phyloP scores from a whole-genome alignment of 2,888 invertebrate species.

The Amphipyra berbera region DNA sequence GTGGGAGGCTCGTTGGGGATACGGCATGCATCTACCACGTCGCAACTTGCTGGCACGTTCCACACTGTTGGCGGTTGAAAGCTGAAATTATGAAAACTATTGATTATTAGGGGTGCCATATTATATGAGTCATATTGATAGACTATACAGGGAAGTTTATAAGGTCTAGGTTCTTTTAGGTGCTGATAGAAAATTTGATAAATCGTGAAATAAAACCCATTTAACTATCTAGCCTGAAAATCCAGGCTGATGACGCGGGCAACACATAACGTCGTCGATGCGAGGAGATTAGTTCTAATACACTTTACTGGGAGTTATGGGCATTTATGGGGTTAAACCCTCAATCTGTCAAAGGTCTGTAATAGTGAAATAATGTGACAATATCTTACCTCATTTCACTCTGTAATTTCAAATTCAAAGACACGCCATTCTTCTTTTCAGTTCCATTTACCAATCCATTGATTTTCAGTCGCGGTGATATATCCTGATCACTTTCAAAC shows the following conservation, averaged over 20 bases:
- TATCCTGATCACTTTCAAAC: constrained; percentile 79
- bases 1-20: constrained; percentile 67
- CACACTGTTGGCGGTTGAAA: constrained; percentile 87
- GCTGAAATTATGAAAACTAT: constrained; percentile 59
- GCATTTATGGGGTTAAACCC: no score
- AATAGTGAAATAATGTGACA: not conserved
- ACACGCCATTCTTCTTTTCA: constrained; percentile 82
- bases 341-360: no score
- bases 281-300: no score
- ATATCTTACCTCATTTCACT: constrained; percentile 82
- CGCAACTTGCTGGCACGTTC: constrained; percentile 78
- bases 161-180: no score
- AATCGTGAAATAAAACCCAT: no score
- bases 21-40: constrained; percentile 74
- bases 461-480: constrained; percentile 71
- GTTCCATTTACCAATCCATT: constrained; percentile 66
- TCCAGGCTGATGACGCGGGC: no score
- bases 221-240: no score
- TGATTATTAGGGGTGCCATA: not conserved
- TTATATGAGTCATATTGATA: no score
- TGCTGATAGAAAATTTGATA: no score
- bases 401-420: constrained; percentile 83
- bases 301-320: no score
- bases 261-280: no score
- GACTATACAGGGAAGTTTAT: no score